These are phyloP conservation scores for Caenorhabditis panamensis DNA, from an alignment of 2,888 invertebrate genomes.

Conservation along the genomic window DNA sequence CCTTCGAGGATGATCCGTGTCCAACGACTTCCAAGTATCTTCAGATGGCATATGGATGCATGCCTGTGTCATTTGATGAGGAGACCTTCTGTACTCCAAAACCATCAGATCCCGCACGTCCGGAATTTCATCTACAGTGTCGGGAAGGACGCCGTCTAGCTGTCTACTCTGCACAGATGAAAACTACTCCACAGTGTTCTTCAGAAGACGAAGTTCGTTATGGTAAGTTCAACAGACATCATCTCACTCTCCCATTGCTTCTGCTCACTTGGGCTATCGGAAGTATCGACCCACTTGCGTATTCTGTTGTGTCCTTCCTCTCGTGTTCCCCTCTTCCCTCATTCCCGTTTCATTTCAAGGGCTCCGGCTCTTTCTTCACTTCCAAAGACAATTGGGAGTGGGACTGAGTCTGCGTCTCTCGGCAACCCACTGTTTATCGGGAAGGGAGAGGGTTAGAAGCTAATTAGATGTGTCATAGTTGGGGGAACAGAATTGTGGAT, in stretches of 20 bases:
- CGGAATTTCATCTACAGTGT: constrained; percentile 91
- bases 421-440: not conserved
- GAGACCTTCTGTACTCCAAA: constrained; percentile 92
- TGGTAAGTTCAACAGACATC: constrained; percentile 29
- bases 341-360: constrained; percentile 2
- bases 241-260: no score
- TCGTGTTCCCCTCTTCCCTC: not conserved
- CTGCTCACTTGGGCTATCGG: no score
- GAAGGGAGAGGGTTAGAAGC: not conserved
- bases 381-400: not conserved
- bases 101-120: constrained; percentile 81
- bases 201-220: constrained; percentile 21
- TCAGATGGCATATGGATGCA: constrained; percentile 96
- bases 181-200: constrained; percentile 42
- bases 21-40: constrained; percentile 93
- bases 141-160: constrained; percentile 89
- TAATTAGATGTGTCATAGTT: constrained; percentile 11
- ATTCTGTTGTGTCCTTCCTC: constrained; percentile 15
- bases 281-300: constrained; percentile 7
- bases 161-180: constrained; percentile 88
- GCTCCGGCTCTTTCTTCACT: not conserved
- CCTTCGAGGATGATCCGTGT: constrained; percentile 91
- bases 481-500: not conserved
- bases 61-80: constrained; percentile 96
- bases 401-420: constrained; percentile 11